These are phyloP conservation scores for Sciurus carolinensis DNA, from an alignment of 2,797 vertebrate genomes.

Conservation along the genomic window DNA sequence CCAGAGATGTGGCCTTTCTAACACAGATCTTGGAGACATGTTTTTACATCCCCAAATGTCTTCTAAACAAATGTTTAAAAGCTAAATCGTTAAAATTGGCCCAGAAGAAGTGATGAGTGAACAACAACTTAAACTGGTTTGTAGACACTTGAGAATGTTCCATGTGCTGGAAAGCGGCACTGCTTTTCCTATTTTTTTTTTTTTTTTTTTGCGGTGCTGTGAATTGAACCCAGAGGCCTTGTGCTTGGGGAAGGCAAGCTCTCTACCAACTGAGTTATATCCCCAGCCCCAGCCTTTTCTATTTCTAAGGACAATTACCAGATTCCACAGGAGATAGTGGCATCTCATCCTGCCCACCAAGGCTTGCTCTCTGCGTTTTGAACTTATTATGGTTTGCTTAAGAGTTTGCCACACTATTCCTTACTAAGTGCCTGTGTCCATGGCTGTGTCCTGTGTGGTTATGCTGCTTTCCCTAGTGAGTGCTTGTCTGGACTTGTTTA, in stretches of 20 bases:
- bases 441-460: background rate
- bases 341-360: background rate
- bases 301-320: background rate
- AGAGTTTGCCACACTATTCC: background rate
- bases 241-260: too few species aligned
- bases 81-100: background rate
- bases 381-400: background rate
- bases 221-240: too few species aligned
- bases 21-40: background rate
- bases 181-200: background rate
- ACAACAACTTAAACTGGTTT: background rate
- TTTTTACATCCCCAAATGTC: background rate
- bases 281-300: too few species aligned
- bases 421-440: too few species aligned
- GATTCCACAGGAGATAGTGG: too few species aligned
- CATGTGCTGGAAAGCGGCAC: background rate
- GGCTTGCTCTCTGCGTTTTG: background rate
- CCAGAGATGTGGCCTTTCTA: background rate
- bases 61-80: background rate
- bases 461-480: background rate
- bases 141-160: background rate
- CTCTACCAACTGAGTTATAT: too few species aligned
- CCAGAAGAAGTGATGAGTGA: background rate
- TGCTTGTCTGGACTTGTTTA: background rate
- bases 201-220: too few species aligned